These are phyloP conservation scores for Stenopsyche tienmushanensis DNA, from an alignment of 1,140 invertebrate genomes.

Conservation along the genomic window DNA sequence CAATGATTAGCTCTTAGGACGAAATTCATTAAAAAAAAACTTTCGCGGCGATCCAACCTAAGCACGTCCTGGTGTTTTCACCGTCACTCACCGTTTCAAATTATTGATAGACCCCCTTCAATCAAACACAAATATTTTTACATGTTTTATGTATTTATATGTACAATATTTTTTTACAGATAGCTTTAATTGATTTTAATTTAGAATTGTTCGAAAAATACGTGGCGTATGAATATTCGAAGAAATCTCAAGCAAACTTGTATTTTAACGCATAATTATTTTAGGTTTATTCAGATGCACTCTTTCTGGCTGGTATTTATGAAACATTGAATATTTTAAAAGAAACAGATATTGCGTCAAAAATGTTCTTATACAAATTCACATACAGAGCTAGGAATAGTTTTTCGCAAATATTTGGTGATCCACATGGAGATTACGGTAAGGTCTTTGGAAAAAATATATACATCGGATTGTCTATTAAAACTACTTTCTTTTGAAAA, in stretches of 20 bases:
- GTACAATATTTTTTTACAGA: not conserved
- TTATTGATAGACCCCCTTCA: no score
- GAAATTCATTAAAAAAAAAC: no score
- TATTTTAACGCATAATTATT: not conserved
- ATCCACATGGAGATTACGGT: slow-evolving; percentile 36
- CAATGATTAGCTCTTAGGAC: no score
- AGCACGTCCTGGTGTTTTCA: no score
- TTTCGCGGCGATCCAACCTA: no score
- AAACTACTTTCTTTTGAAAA: not conserved
- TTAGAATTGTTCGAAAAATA: no score
- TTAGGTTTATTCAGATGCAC: slow-evolving; percentile 36
- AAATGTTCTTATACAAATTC: slow-evolving; percentile 36
- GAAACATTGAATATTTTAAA: slow-evolving; percentile 26
- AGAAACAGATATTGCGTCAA: slow-evolving; percentile 9
- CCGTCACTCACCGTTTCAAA: no score
- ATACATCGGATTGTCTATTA: not conserved
- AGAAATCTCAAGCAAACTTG: no score
- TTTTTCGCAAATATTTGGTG: slow-evolving; percentile 35
- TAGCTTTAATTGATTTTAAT: not conserved
- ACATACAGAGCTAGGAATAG: slow-evolving; percentile 34
- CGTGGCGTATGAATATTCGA: no score
- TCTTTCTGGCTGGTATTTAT: slow-evolving; percentile 32
- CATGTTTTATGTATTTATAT: no score
- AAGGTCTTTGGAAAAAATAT: not conserved
- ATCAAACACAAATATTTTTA: no score